Percentiles rank a stretch among this genome's conserved stretches.
phyloP scores from a whole-genome alignment of 2,113 vertebrate species.

The Semicossyphus pulcher region DNA sequence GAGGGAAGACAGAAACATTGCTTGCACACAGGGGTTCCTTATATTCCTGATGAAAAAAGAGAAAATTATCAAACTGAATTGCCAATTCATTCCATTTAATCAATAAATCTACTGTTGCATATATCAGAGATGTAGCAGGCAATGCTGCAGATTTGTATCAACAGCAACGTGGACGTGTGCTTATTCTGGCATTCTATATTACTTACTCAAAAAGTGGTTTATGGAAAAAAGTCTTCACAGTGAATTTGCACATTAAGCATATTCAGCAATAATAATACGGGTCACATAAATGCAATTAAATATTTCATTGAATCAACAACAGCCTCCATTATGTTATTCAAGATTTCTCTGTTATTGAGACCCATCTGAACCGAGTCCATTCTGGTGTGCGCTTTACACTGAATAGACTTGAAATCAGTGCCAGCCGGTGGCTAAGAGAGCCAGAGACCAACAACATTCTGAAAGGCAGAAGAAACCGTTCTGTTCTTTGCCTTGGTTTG shows the following conservation, averaged over 20 bases:
- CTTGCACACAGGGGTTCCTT: neutral
- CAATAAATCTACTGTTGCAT: too few species aligned
- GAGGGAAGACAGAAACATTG: too few species aligned
- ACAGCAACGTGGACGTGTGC: too few species aligned
- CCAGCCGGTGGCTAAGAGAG: neutral
- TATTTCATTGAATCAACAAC: neutral
- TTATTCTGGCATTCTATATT: too few species aligned
- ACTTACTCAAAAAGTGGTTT: too few species aligned
- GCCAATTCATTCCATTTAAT: too few species aligned
- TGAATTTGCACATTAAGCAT: too few species aligned
- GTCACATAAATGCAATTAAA: neutral
- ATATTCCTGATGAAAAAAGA: conserved; percentile 8
- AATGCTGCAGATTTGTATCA: neutral
- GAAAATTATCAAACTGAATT: too few species aligned
- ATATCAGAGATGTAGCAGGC: too few species aligned
- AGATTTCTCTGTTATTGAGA: neutral
- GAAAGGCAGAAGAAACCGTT: neutral
- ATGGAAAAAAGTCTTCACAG: too few species aligned
- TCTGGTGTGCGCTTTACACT: neutral
- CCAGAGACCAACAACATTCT: conserved; percentile 7
- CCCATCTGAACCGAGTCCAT: neutral
- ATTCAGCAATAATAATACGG: too few species aligned
- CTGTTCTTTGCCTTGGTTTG: conserved; percentile 7
- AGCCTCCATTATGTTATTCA: neutral
- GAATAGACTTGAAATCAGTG: neutral